Base-by-base conservation (phyloP, 2,113 vertebrate species). In the Trematocara unimaculatum region DNA sequence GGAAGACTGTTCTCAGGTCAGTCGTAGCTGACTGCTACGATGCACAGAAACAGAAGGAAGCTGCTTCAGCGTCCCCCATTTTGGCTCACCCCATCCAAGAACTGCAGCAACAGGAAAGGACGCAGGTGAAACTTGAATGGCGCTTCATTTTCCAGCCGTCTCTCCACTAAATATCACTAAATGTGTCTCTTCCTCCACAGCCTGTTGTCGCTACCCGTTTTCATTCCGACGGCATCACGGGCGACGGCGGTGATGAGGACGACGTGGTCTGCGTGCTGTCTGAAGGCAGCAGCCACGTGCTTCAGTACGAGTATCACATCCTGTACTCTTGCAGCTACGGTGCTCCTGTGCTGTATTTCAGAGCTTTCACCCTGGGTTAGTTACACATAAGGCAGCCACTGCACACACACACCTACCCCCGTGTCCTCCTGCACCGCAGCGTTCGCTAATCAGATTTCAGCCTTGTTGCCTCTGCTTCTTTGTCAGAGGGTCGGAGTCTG, bases 231-330 rank as follows among this genome's bases (percentile, higher is more conserved):
- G 2, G 10, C 56, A 11, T 62, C 38, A 5, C 2, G 15, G 35
- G 11, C 5, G 56, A 70, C 29, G 10, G 18, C 4, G 88, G 83
- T 10, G 91, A 91, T 17, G 94, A 93, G 10, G 94, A 86, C 4
- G 92, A 87, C 3, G 90, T 53, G 1, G 33, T 47, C 13, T 84
- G 64, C n/a, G 1, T 0, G 3, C 40, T 4, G 20, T 55, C 83
- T 15, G 72, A 78, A 35, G 51, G 81, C 1, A 83, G 84, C 56
- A 8, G 58, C 90, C 88, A 1, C 86, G 95, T 97, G 84, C 93
- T 98, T 89, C 97, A 96, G 78, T 98, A 97, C 4, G 98, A 99
- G 79, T 98, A 99, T 88, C 98, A 99, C 58, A 92, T 99, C 88
- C 72, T 99, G 23, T 98, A 97, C 90, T 99, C 98, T 67, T 97